A percentile compares a stretch with the other conserved stretches of the same genome.
Conservation (phyloP, 2,888 invertebrate genomes). For the Limnephilus auricula region DNA sequence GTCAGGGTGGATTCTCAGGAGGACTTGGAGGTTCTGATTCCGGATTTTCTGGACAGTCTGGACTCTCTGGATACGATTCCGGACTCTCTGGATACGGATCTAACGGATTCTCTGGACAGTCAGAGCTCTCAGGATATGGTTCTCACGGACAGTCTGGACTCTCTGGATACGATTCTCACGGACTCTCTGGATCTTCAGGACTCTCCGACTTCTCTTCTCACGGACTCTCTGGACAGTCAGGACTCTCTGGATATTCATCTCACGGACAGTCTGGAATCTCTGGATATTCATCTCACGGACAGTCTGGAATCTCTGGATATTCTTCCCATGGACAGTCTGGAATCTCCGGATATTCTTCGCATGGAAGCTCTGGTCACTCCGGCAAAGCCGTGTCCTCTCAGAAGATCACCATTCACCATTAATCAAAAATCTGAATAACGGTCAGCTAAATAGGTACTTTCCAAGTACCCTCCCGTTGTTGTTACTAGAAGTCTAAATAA, state of each 20-base stretch:
- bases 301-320: conserved; percentile 22
- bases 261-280: conserved; percentile 9
- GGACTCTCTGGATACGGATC: background rate
- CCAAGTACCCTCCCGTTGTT: background rate
- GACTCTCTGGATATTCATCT: conserved; percentile 31
- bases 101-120: background rate
- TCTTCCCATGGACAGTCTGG: conserved; percentile 32
- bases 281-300: background rate
- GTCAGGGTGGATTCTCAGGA: background rate
- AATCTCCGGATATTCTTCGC: conserved; percentile 14
- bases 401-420: conserved; percentile 56
- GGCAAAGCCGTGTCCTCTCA: conserved; percentile 55
- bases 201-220: conserved; percentile 5
- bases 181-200: background rate
- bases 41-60: conserved; percentile 7
- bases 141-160: background rate
- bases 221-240: conserved; percentile 1
- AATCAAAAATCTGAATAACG: background rate
- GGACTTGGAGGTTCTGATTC: conserved; percentile 18
- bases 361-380: conserved; percentile 41
- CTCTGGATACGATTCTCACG: background rate
- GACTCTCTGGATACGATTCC: background rate
- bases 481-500: background rate
- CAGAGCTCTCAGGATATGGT: background rate
- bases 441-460: background rate